A percentile compares a stretch with the other conserved stretches of the same genome.
Conservation (phyloP, 2,113 vertebrate species). For the Pachyramphus minor region DNA sequence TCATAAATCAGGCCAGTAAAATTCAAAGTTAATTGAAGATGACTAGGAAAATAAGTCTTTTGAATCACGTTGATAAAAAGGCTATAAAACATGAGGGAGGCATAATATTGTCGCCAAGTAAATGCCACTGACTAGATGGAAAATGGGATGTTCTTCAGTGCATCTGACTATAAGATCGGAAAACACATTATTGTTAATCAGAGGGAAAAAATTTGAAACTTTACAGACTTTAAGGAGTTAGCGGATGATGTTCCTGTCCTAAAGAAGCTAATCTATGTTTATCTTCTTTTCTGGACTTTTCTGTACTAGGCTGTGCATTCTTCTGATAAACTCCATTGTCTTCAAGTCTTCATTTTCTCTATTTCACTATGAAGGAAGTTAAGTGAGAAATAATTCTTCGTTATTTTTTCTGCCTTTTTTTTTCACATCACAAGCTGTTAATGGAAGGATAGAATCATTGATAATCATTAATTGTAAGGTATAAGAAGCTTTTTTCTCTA, state of each 20-base stretch:
- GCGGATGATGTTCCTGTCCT: not conserved
- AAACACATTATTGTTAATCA: not conserved
- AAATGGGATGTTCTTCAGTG: not conserved
- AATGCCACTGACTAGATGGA: fast-evolving
- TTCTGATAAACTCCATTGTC: not conserved
- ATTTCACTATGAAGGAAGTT: not conserved
- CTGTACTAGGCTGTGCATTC: not conserved
- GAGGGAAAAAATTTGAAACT: not conserved
- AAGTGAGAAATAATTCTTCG: not conserved
- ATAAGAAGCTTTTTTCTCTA: not conserved
- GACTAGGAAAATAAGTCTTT: not conserved
- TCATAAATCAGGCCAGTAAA: not conserved
- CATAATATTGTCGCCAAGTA: not conserved
- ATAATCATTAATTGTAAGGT: not conserved
- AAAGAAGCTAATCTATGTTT: not conserved
- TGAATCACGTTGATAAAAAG: not conserved
- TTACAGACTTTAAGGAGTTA: not conserved
- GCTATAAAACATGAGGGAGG: not conserved
- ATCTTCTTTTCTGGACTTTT: not conserved
- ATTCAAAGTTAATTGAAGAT: not conserved
- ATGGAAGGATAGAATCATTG: not conserved
- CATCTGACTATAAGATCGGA: not conserved
- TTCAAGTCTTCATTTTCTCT: not conserved
- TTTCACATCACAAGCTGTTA: not conserved
- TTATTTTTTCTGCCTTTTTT: not conserved